phyloP scores from a whole-genome alignment of 2,113 vertebrate genomes.

The Hydrochoerus hydrochaeris region DNA sequence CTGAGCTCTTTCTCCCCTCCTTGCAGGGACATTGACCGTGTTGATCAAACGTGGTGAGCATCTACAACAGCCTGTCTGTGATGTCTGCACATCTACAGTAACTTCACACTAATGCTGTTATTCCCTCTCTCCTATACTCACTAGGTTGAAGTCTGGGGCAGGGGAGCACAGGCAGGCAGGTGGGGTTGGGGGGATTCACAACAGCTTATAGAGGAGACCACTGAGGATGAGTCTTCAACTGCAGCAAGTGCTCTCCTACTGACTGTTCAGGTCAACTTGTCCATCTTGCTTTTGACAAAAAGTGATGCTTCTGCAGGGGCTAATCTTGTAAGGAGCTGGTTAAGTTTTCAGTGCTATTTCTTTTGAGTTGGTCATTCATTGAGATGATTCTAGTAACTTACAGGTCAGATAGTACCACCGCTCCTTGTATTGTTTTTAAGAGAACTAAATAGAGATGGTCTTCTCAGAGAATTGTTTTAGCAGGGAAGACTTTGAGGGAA shows the following conservation, averaged over 20 bases:
- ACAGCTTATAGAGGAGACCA: not conserved
- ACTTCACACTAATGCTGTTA: conserved; percentile 84
- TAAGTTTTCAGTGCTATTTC: conserved; percentile 24
- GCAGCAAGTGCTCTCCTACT: not conserved
- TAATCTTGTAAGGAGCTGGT: not conserved
- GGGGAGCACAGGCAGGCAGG: conserved; percentile 42
- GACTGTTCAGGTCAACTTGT: not conserved
- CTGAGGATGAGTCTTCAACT: not conserved
- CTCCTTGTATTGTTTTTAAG: not conserved
- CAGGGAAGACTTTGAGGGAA: conserved; percentile 1
- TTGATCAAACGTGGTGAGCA: conserved; percentile 98
- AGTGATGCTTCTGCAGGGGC: not conserved
- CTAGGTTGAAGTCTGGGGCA: conserved; percentile 40
- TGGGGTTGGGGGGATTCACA: not conserved
- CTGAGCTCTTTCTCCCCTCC: conserved; percentile 94
- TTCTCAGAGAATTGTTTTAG: conserved; percentile 29
- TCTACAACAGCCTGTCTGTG: conserved; percentile 86
- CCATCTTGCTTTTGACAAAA: not conserved
- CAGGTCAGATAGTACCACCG: not conserved
- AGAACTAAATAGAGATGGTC: not conserved
- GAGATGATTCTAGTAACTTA: not conserved
- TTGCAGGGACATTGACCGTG: conserved; percentile 95
- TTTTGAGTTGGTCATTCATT: not conserved
- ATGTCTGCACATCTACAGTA: conserved; percentile 80
- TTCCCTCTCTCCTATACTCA: conserved; percentile 68